phyloP scores from a whole-genome alignment of 2,797 vertebrate species.

The Syngnathus rostellatus region DNA sequence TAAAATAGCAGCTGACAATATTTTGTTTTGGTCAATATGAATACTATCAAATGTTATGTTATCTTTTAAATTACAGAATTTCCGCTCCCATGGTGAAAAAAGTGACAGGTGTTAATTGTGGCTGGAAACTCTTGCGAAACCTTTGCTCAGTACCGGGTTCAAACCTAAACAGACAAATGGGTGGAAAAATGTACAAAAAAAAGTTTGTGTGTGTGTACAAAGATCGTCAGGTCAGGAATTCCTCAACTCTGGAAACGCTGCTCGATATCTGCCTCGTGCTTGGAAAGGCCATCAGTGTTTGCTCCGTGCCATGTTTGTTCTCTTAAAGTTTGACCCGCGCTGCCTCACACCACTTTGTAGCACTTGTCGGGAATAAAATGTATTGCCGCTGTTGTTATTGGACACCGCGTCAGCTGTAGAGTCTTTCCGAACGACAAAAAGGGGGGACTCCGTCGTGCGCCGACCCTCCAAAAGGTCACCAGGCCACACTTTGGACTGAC shows the following conservation, averaged over 20 bases:
- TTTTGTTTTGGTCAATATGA: neutral
- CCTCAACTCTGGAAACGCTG: constrained; percentile 41
- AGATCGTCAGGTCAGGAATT: constrained; percentile 25
- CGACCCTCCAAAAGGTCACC: neutral
- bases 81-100: neutral
- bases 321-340: constrained; percentile 67
- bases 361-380: neutral
- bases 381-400: neutral
- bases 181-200: neutral
- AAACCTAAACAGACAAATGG: too few relatives aligned
- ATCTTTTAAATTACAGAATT: neutral
- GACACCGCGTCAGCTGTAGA: neutral
- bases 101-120: neutral
- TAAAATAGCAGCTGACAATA: too few relatives aligned
- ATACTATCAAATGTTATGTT: neutral
- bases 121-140: neutral
- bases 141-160: neutral
- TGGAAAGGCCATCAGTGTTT: constrained; percentile 36
- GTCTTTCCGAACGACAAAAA: neutral
- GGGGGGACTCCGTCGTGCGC: neutral
- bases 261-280: constrained; percentile 28
- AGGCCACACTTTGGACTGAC: neutral
- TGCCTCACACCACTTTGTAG: neutral
- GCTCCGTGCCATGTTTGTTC: constrained; percentile 50
- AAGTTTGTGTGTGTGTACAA: neutral